Base-by-base conservation (phyloP, 2,113 vertebrate genomes). In the Ailuropoda melanoleuca region DNA sequence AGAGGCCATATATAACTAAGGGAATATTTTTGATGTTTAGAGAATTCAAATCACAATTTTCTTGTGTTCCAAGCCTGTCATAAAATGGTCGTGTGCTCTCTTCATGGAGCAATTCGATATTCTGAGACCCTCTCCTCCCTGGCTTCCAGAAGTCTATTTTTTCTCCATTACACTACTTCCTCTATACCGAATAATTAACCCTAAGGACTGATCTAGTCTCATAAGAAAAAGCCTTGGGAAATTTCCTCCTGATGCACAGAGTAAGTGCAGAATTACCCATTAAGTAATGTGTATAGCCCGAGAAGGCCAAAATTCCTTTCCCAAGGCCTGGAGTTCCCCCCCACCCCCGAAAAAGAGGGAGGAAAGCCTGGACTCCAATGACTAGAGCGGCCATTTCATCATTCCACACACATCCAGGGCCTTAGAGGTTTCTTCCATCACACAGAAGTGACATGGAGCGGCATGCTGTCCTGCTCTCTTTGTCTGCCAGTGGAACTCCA, bases 151-250 rank as follows among this genome's bases (percentile, higher is more conserved):
- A 91, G 89, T 83, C 18, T 77, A 34, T 83, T 87, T 90, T 60
- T 70, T 55, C 29, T 43, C 37, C 60, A 88, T 39, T 39, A 39
- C 9, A 39, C n/a, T 90, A 50, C 85, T 97, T 95, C 85, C 60
- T 95, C 55, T 70, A 80, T 89, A 86, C 77, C 50, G 48, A 97
- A 93, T 95, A 95, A 97, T 96, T 95, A 98, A 88, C 90, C 78
- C 37, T 86, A 88, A 62, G 88, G 88, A 90, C 84, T 93, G 75
- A 97, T 37, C 37, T 74, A 64, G 60, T 84, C 86, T 97, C 95
- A 11, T 1, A 95, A 95, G 91, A 91, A 77, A 83, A 62, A 90
- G 39, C 24, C 81, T 92, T 97, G 78, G 80, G 93, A 95, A 97
- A 97, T 93, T 90, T 62, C 68, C 53, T 93, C 70, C 74, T 50